Evolutionary conservation across 1,140 invertebrate genomes (phyloP).

Genomic region (Drosophila pseudoananassae): DNA sequence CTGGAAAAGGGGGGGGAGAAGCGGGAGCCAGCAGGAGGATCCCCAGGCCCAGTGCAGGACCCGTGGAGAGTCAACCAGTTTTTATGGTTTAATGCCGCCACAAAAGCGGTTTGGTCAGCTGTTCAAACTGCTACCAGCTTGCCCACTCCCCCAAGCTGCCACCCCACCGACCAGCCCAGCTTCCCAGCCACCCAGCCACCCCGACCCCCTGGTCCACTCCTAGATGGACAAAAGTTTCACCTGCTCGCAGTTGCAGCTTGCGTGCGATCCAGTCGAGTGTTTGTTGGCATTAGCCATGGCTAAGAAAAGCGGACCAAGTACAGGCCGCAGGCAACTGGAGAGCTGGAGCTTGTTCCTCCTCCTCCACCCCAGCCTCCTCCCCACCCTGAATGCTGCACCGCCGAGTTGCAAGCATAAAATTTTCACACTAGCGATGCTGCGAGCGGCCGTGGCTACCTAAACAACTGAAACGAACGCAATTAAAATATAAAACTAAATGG

Average conservation of each 20-base stretch:
- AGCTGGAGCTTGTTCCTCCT: background rate
- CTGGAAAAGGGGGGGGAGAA: background rate
- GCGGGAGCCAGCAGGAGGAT: too few species aligned
- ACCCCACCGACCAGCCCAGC: conserved; percentile 1
- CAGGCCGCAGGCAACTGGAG: conserved; percentile 4
- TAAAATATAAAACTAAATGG: conserved; percentile 51
- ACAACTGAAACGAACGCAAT: conserved; percentile 43
- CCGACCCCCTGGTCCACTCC: background rate
- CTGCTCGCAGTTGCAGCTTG: conserved; percentile 73
- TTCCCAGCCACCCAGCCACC: background rate
- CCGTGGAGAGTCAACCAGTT: conserved; percentile 34
- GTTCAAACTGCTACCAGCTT: conserved; percentile 43
- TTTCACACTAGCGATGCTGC: conserved; percentile 40
- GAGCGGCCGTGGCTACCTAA: conserved; percentile 41
- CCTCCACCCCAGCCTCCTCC: background rate
- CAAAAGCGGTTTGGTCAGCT: conserved; percentile 79
- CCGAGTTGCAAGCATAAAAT: conserved; percentile 45
- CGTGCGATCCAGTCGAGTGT: conserved; percentile 67
- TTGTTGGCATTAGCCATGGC: conserved; percentile 61
- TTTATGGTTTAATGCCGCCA: conserved; percentile 50
- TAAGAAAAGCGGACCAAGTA: conserved; percentile 46
- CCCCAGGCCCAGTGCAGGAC: conserved; percentile 39
- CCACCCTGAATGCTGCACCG: conserved; percentile 37
- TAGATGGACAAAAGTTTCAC: conserved; percentile 63
- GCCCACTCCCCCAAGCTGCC: conserved; percentile 27